These are phyloP conservation scores for Drosophila aff. DNA, from an alignment of 1,140 invertebrate genomes.

Conservation along the genomic window DNA sequence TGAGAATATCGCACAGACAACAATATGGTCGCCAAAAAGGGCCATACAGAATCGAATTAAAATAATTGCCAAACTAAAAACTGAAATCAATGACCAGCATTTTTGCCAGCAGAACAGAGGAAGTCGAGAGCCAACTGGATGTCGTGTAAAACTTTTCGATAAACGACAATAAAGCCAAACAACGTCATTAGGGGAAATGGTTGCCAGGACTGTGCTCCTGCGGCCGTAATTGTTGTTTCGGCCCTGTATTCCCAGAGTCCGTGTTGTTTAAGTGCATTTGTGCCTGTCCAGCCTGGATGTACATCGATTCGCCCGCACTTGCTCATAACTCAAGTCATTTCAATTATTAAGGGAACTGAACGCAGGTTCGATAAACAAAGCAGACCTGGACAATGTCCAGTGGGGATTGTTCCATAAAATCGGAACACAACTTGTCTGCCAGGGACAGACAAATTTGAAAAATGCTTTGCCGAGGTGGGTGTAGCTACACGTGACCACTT, in stretches of 20 bases:
- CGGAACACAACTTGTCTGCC: conserved; percentile 38
- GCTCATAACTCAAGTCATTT: conserved; percentile 68
- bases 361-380: conserved; percentile 33
- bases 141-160: conserved; percentile 74
- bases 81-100: conserved; percentile 56
- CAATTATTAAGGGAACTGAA: conserved; percentile 66
- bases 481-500: neutral
- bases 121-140: conserved; percentile 20
- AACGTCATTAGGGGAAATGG: conserved; percentile 76
- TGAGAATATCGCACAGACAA: conserved; percentile 13
- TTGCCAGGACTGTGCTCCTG: conserved; percentile 32
- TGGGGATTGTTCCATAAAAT: conserved; percentile 23
- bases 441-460: conserved; percentile 36
- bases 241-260: conserved; percentile 20
- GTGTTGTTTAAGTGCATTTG: conserved; percentile 66
- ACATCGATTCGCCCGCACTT: conserved; percentile 20
- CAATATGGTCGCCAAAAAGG: conserved; percentile 15
- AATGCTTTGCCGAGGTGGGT: conserved; percentile 6
- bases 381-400: conserved; percentile 8
- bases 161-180: conserved; percentile 78
- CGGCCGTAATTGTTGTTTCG: conserved; percentile 64
- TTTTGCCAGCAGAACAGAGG: conserved; percentile 29
- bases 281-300: neutral
- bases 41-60: conserved; percentile 63
- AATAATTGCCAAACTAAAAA: conserved; percentile 53